Percentiles rank a stretch among this genome's conserved stretches.
Evolutionary conservation across 2,113 vertebrate species (phyloP).

Genomic region (Cynoglossus semilaevis): DNA sequence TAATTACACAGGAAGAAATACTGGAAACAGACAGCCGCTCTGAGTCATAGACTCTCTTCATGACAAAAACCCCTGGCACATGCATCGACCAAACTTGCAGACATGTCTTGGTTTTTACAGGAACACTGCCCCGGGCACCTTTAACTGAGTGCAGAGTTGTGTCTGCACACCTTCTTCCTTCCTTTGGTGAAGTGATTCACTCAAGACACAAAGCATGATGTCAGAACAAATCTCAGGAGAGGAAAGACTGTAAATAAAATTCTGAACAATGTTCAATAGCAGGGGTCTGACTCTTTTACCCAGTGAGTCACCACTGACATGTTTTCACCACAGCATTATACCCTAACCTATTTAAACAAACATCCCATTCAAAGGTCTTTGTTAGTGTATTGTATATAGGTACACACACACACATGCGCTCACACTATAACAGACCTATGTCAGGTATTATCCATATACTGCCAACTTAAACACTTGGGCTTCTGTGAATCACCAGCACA

Average conservation of each 20-base stretch:
- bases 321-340: slow-evolving; percentile 13
- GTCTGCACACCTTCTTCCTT: slow-evolving; percentile 68
- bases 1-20: slow-evolving; percentile 78
- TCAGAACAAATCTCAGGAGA: slow-evolving; percentile 63
- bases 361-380: background rate
- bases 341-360: background rate
- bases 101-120: slow-evolving; percentile 58
- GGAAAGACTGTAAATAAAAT: slow-evolving; percentile 59
- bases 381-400: background rate
- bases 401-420: background rate
- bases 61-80: slow-evolving; percentile 50
- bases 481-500: slow-evolving; percentile 15
- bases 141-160: slow-evolving; percentile 38
- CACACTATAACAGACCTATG: background rate
- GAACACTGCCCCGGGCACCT: slow-evolving; percentile 61
- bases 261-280: slow-evolving; percentile 70
- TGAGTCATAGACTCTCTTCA: slow-evolving; percentile 70
- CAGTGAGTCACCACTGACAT: slow-evolving; percentile 52
- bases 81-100: slow-evolving; percentile 62
- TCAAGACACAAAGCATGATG: slow-evolving; percentile 70
- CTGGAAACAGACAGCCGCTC: slow-evolving; percentile 69
- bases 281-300: slow-evolving; percentile 40
- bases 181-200: slow-evolving; percentile 67
- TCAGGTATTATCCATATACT: background rate
- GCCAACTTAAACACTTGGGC: background rate